Percentiles rank a stretch among this genome's conserved stretches.
Conservation (phyloP, 2,113 vertebrate genomes). For the Eclectus roratus region DNA sequence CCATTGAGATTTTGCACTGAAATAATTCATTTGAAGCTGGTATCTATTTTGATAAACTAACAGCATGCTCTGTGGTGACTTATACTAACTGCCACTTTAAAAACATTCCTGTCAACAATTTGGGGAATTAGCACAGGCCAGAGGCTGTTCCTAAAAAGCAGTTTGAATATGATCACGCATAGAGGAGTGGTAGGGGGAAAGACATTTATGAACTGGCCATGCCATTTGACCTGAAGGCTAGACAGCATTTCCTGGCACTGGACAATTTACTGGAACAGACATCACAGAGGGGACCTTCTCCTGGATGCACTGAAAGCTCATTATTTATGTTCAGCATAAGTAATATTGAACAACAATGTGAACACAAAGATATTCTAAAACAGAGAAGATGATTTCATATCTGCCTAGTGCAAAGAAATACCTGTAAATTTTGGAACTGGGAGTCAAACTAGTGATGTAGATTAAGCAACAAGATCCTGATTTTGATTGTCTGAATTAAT, state of each 20-base stretch:
- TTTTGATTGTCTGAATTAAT: background rate
- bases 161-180: fast-evolving
- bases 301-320: background rate
- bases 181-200: background rate
- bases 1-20: background rate
- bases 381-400: background rate
- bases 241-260: background rate
- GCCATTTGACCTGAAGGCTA: background rate
- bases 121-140: background rate
- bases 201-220: fast-evolving
- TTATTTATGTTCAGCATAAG: background rate
- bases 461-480: background rate
- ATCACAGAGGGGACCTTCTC: background rate
- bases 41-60: fast-evolving
- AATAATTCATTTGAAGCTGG: background rate
- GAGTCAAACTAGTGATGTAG: background rate
- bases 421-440: background rate
- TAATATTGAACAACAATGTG: background rate
- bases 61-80: background rate
- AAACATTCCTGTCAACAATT: background rate
- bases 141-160: background rate
- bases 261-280: background rate
- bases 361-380: background rate
- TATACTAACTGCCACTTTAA: background rate
- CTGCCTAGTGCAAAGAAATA: background rate